Percentiles rank a stretch among this genome's conserved stretches.
Evolutionary conservation across 2,888 invertebrate species (phyloP).

Genomic region (Drosophila tanythrix): DNA sequence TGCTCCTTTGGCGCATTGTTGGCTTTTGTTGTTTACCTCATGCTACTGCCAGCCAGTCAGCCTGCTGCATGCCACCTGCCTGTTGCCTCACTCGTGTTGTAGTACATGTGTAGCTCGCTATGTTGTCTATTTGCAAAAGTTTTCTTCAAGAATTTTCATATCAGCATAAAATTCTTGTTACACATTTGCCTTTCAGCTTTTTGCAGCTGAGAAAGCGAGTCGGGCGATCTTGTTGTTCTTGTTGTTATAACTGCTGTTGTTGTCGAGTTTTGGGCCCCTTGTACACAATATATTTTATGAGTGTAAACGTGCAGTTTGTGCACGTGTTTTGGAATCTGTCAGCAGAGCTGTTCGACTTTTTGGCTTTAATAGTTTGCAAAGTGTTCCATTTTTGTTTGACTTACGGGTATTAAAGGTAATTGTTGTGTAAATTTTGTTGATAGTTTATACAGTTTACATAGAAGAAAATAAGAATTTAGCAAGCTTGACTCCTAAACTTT

Average conservation of each 20-base stretch:
- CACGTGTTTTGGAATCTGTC: constrained; percentile 78
- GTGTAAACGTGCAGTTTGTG: constrained; percentile 56
- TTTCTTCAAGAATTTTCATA: constrained; percentile 55
- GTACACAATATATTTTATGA: constrained; percentile 52
- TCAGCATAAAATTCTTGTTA: constrained; percentile 58
- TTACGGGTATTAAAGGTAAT: constrained; percentile 43
- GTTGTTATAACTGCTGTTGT: constrained; percentile 21
- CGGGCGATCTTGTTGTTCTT: constrained; percentile 8
- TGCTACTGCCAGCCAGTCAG: constrained; percentile 8
- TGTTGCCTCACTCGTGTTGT: constrained; percentile 24
- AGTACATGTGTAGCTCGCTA: constrained; percentile 39
- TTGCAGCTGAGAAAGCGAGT: constrained; percentile 23
- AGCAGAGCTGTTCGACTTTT: constrained; percentile 67
- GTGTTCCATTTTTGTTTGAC: constrained; percentile 44
- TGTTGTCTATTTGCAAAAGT: constrained; percentile 66
- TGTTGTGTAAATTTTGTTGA: constrained; percentile 44
- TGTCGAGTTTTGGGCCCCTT: constrained; percentile 44
- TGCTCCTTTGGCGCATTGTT: constrained; percentile 62
- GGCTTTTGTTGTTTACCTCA: constrained; percentile 59
- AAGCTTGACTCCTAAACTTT: constrained; percentile 19
- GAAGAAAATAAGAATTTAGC: constrained; percentile 17
- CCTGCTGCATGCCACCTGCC: constrained; percentile 5
- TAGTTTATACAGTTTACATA: constrained; percentile 20
- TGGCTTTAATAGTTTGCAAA: constrained; percentile 71
- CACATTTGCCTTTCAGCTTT: constrained; percentile 57